A percentile compares a stretch with the other conserved stretches of the same genome.
These are phyloP conservation scores for Nymphalis c-album DNA, from an alignment of 2,888 invertebrate species.

Conservation along the genomic window DNA sequence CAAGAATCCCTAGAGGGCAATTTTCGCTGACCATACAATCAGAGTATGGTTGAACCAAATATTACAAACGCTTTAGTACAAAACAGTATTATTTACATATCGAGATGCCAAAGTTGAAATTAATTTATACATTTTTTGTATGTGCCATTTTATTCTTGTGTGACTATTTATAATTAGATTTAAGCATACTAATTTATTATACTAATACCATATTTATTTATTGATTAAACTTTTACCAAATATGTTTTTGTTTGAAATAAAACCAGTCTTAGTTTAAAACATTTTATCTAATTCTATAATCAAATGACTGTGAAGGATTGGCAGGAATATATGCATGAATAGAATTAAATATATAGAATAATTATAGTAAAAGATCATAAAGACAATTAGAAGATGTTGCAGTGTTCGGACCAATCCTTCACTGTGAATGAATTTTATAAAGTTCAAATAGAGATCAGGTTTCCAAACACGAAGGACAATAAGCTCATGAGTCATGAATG, in stretches of 20 bases:
- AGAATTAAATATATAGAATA: slow-evolving; percentile 28
- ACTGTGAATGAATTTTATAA: slow-evolving; percentile 63
- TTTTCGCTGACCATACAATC: slow-evolving; percentile 95
- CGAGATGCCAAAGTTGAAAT: slow-evolving; percentile 69
- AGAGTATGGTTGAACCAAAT: slow-evolving; percentile 87
- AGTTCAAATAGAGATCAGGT: slow-evolving; percentile 75
- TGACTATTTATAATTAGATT: slow-evolving; percentile 54
- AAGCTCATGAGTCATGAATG: slow-evolving; percentile 58
- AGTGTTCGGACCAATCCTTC: slow-evolving; percentile 61
- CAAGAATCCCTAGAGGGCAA: slow-evolving; percentile 88
- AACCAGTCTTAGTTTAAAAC: slow-evolving; percentile 62
- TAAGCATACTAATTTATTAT: slow-evolving; percentile 53
- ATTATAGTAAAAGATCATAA: slow-evolving; percentile 24
- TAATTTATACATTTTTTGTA: slow-evolving; percentile 50
- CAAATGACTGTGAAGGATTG: slow-evolving; percentile 68
- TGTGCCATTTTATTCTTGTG: slow-evolving; percentile 72
- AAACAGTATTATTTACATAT: slow-evolving; percentile 66
- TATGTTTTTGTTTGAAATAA: slow-evolving; percentile 43
- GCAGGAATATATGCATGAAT: slow-evolving; percentile 37
- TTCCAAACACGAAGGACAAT: slow-evolving; percentile 51
- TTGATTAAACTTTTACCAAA: slow-evolving; percentile 47
- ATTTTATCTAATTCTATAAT: slow-evolving; percentile 75
- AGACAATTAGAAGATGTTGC: slow-evolving; percentile 30
- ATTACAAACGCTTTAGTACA: slow-evolving; percentile 51
- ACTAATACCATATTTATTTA: slow-evolving; percentile 48